Conservation (phyloP, 2,113 vertebrate species). For the Pithys albifrons region DNA sequence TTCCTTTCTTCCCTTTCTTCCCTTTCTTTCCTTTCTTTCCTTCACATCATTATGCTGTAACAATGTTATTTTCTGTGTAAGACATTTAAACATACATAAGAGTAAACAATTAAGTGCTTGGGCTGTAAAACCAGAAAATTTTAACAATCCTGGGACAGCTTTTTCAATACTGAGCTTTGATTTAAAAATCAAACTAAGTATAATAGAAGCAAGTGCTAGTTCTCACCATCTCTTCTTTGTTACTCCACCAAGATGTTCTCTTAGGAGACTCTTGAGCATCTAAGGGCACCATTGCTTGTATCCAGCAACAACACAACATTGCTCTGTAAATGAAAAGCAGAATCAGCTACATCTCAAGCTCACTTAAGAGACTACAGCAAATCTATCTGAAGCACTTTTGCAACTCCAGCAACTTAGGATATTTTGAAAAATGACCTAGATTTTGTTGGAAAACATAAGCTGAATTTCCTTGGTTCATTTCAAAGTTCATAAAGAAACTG, state of each 20-base stretch:
- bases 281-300: conserved; percentile 77
- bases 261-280: conserved; percentile 68
- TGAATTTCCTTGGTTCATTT: neutral
- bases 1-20: no score
- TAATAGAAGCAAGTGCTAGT: neutral
- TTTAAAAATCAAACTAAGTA: neutral
- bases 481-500: neutral
- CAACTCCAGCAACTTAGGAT: neutral
- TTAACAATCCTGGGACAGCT: neutral
- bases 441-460: neutral
- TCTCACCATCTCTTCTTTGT: conserved; percentile 81
- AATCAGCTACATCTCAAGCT: neutral
- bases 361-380: neutral
- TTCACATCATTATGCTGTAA: neutral
- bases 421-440: neutral
- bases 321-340: conserved; percentile 76
- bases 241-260: conserved; percentile 86
- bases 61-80: neutral
- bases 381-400: neutral
- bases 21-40: no score
- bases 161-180: neutral
- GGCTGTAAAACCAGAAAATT: neutral
- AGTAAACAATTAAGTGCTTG: neutral
- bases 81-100: neutral
- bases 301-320: conserved; percentile 88